Evolutionary conservation across 2,888 invertebrate genomes (phyloP).

Genomic region (Agrilus biguttatus): DNA sequence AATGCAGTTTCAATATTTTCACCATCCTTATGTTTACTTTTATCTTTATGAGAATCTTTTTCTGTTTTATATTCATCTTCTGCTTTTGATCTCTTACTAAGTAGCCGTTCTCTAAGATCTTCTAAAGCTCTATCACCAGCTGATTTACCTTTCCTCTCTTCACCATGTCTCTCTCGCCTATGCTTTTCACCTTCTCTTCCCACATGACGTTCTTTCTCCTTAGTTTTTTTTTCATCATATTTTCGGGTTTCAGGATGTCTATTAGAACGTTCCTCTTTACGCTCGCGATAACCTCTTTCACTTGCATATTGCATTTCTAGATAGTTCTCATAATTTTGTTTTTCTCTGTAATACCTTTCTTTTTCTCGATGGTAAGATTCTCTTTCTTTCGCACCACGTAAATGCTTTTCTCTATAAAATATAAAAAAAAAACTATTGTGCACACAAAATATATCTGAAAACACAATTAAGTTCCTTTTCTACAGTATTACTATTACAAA

Average conservation of each 20-base stretch:
- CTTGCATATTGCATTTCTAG: slow-evolving; percentile 19
- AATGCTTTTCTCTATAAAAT: slow-evolving; percentile 16
- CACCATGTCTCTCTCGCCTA: slow-evolving; percentile 20
- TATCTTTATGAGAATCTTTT: slow-evolving; percentile 17
- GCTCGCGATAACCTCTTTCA: slow-evolving; percentile 20
- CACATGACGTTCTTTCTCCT: slow-evolving; percentile 13
- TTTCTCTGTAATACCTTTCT: slow-evolving; percentile 27
- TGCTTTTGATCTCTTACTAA: slow-evolving; percentile 55
- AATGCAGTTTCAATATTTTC: slow-evolving; percentile 22
- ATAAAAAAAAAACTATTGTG: no score
- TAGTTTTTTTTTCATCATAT: slow-evolving; percentile 22
- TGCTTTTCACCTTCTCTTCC: slow-evolving; percentile 20
- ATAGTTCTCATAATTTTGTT: slow-evolving; percentile 20
- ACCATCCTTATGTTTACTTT: slow-evolving; percentile 14
- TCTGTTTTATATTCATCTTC: slow-evolving; percentile 29
- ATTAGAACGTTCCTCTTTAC: slow-evolving; percentile 14
- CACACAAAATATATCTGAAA: no score
- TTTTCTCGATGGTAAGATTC: slow-evolving; percentile 31
- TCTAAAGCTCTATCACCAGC: slow-evolving; percentile 52
- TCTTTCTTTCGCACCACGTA: slow-evolving; percentile 21
- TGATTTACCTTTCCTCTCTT: slow-evolving; percentile 29
- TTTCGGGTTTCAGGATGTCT: slow-evolving; percentile 23
- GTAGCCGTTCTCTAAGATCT: slow-evolving; percentile 57
- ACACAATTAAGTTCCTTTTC: no score
- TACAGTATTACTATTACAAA: no score